Conservation (phyloP, 2,113 vertebrate genomes). For the Rhagologus leucostigma region DNA sequence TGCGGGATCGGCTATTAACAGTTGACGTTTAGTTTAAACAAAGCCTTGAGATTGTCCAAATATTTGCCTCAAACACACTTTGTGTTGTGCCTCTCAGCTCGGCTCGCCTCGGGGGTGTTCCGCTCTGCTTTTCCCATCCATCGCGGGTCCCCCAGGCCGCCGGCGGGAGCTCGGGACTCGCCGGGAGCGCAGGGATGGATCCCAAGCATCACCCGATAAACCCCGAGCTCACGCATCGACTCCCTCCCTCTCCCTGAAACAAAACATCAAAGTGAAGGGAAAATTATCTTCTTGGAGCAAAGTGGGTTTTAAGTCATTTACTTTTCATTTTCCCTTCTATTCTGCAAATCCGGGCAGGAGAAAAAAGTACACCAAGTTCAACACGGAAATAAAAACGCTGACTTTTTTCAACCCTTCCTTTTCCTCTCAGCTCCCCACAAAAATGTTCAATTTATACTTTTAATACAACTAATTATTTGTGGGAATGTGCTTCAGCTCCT, state of each 20-base stretch:
- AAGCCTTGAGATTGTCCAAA: slow-evolving; percentile 57
- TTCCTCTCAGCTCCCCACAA: neutral
- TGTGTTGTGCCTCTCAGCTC: neutral
- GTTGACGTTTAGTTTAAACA: slow-evolving; percentile 33
- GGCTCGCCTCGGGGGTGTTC: neutral
- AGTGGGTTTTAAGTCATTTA: neutral
- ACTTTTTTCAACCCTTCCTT: neutral
- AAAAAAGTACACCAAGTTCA: neutral
- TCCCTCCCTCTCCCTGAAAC: neutral
- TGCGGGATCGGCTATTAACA: slow-evolving; percentile 29
- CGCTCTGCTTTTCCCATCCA: neutral
- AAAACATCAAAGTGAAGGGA: neutral
- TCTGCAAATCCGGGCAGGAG: neutral
- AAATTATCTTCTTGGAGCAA: slow-evolving; percentile 13
- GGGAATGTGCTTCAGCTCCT: neutral
- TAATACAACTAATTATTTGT: neutral
- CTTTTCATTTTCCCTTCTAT: neutral
- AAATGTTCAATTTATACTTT: neutral
- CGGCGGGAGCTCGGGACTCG: neutral
- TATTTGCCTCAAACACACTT: slow-evolving; percentile 52
- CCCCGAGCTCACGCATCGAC: accelerated
- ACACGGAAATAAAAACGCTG: neutral
- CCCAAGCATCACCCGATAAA: neutral
- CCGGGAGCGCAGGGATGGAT: neutral
- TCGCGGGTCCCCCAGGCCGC: neutral